phyloP scores from a whole-genome alignment of 2,797 vertebrate species.

The Bufotes viridis region DNA sequence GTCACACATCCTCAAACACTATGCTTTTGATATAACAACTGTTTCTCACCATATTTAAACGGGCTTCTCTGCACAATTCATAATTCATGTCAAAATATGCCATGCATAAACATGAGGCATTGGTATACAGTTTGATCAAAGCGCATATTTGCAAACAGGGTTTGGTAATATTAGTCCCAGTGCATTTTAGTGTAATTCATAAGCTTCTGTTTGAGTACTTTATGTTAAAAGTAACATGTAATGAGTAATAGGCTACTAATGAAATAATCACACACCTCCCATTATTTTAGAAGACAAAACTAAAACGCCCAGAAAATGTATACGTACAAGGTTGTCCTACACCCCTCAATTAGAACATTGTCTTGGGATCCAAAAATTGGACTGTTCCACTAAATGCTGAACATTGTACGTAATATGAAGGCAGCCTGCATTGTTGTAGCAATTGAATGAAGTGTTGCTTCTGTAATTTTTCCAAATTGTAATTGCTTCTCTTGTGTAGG shows the following conservation, averaged over 20 bases:
- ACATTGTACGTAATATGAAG: neutral
- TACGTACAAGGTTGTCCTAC: no score
- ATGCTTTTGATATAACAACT: no score
- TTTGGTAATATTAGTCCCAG: neutral
- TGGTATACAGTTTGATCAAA: no score
- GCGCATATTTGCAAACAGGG: no score
- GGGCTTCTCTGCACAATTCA: no score
- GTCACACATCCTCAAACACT: no score
- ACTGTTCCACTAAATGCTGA: neutral
- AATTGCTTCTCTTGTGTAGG: slow-evolving; percentile 72
- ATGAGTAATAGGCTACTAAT: neutral
- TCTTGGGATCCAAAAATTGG: neutral
- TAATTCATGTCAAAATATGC: no score
- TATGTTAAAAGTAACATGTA: neutral
- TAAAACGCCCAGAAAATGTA: neutral
- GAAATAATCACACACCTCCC: neutral
- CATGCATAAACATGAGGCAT: no score
- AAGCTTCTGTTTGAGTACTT: neutral
- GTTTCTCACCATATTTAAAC: no score
- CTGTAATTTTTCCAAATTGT: neutral
- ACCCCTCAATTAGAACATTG: neutral
- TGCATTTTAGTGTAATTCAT: neutral
- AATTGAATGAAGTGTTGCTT: neutral
- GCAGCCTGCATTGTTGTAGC: neutral
- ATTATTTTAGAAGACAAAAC: neutral